Percentiles rank a stretch among this genome's conserved stretches.
Evolutionary conservation across 2,888 invertebrate genomes (phyloP).

Genomic region (Neoscelio sp.): DNA sequence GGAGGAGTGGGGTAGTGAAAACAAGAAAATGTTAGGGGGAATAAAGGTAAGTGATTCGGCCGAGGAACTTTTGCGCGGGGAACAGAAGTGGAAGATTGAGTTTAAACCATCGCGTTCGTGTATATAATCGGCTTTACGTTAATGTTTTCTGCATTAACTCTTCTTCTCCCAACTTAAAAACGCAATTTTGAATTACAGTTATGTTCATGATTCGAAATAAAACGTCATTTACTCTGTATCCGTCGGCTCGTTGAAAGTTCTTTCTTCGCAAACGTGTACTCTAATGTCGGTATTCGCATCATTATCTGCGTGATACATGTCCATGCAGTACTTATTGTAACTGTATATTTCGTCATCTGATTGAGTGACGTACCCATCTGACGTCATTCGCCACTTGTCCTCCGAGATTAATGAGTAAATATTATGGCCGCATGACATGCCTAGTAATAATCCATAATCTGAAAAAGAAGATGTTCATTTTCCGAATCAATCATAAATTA

Average conservation of each 20-base stretch:
- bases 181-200: constrained; percentile 54
- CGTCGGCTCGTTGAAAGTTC: constrained; percentile 13
- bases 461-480: constrained; percentile 44
- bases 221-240: constrained; percentile 39
- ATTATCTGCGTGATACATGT: constrained; percentile 66
- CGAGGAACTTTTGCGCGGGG: too few relatives aligned
- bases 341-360: constrained; percentile 61
- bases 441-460: constrained; percentile 77
- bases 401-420: constrained; percentile 68
- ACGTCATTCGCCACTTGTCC: constrained; percentile 74
- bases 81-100: too few relatives aligned
- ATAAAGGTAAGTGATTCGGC: too few relatives aligned
- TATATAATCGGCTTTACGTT: too few relatives aligned
- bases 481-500: too few relatives aligned
- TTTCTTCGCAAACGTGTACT: constrained; percentile 26
- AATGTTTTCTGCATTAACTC: too few relatives aligned
- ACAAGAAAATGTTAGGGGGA: too few relatives aligned
- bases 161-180: constrained; percentile 72
- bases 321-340: constrained; percentile 78
- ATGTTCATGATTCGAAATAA: constrained; percentile 15
- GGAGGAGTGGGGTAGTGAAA: too few relatives aligned
- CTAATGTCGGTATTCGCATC: constrained; percentile 6
- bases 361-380: constrained; percentile 72
- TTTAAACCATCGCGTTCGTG: too few relatives aligned
- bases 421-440: constrained; percentile 70